Base-by-base conservation (phyloP, 2,113 vertebrate species). In the Melanotaenia duboulayi region DNA sequence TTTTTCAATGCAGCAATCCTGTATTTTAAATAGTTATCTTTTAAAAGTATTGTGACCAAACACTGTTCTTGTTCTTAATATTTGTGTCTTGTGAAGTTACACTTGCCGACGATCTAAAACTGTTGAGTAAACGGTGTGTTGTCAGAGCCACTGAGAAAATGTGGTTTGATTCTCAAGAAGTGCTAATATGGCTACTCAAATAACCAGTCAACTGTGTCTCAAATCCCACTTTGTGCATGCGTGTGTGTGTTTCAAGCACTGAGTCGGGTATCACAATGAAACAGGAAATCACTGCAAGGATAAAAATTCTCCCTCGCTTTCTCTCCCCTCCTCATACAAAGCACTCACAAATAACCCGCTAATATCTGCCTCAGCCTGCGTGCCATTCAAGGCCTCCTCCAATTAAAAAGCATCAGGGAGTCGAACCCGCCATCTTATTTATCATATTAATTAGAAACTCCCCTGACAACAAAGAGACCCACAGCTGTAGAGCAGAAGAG, bases 391-490 rank as follows among this genome's bases (percentile, higher is more conserved):
- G 83, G 87, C 82, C 80, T 81, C 80, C 85, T 90, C 70, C 88
- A 92, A 93, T 92, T 89, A 91, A 91, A 93, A 93, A 88, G 82
- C 88, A 85, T 72, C 73, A 59, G 71, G 81, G 86, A 88, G 81
- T 82, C 60, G 63, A 71, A 92, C 87, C 92, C 95, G 92, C 91
- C 95, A 95, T 97, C 95, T 98, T 98, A 97, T 97, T 98, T 98
- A 97, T 97, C 96, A 97, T 97, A 98, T 98, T 98, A 98, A 99
- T 98, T 98, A 98, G 97, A 98, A 97, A 97, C 93, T 96, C 95
- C 95, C 95, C 93, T 94, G 95, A 96, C 95, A 96, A 91, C 89
- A 97, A 96, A 97, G 95, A 56, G 82, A 95, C 94, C 90, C 94
- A 93, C 96, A 97, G 97, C 96, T 97, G 97, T 94, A 95, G 94